Conservation (phyloP, 1,140 invertebrate species). For the Sesamia nonagrioides region DNA sequence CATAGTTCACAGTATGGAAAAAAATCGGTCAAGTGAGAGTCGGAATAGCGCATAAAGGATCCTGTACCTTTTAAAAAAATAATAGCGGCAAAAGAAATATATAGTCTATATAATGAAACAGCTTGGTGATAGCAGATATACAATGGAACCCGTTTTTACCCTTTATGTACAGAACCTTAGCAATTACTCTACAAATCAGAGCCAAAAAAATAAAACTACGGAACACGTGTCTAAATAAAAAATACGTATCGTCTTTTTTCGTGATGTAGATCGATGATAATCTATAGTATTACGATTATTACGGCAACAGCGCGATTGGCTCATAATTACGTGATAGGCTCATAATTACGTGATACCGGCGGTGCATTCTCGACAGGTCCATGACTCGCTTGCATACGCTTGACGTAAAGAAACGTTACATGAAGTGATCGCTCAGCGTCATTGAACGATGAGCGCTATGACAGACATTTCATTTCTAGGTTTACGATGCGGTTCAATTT, state of each 20-base stretch:
- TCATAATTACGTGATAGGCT: constrained; percentile 23
- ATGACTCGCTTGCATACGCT: constrained; percentile 25
- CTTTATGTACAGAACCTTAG: too few relatives aligned
- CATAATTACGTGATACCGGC: constrained; percentile 3
- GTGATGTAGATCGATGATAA: constrained; percentile 23
- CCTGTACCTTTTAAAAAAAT: too few relatives aligned
- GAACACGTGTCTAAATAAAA: constrained; percentile 3
- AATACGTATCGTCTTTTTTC: constrained; percentile 8
- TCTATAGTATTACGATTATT: constrained; percentile 19
- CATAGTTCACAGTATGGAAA: too few relatives aligned
- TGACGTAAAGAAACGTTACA: constrained; percentile 14
- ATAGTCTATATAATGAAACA: too few relatives aligned
- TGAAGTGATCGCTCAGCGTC: neutral
- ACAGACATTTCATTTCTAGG: neutral
- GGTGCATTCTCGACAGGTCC: constrained; percentile 20
- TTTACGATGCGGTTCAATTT: neutral
- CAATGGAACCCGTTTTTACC: too few relatives aligned
- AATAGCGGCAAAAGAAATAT: too few relatives aligned
- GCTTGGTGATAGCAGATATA: too few relatives aligned
- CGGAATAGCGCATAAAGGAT: too few relatives aligned
- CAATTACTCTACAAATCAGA: neutral
- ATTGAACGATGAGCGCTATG: neutral
- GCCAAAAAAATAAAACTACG: neutral
- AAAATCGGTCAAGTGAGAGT: too few relatives aligned
- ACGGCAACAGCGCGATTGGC: constrained; percentile 20